phyloP scores from a whole-genome alignment of 2,888 invertebrate genomes.

The Hirtodrosophila duncani region DNA sequence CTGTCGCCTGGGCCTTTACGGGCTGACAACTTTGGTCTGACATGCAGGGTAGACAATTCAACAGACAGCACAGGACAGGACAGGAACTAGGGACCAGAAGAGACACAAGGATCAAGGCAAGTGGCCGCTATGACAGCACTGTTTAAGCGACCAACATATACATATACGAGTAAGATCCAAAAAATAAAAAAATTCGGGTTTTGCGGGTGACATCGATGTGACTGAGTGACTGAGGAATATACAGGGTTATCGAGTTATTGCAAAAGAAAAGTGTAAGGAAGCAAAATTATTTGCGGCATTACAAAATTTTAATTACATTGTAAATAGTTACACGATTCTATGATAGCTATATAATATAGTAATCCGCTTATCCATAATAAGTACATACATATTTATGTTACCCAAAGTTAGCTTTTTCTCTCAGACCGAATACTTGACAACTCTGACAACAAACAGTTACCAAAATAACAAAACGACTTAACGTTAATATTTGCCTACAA shows the following conservation, averaged over 20 bases:
- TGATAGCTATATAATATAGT: too few species aligned
- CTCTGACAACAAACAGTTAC: conserved; percentile 14
- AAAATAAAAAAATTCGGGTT: conserved; percentile 12
- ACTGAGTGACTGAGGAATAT: conserved; percentile 9
- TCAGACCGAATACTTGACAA: conserved; percentile 19
- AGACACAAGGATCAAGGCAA: conserved; percentile 43
- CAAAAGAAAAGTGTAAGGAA: background rate
- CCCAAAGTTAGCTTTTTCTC: too few species aligned
- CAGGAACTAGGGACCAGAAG: too few species aligned
- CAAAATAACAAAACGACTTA: conserved; percentile 29
- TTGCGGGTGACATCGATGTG: conserved; percentile 47
- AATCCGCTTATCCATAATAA: too few species aligned
- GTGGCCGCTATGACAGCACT: conserved; percentile 59
- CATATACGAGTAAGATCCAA: conserved; percentile 3
- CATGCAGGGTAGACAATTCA: conserved; percentile 33
- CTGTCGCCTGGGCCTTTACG: conserved; percentile 26
- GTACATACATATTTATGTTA: too few species aligned
- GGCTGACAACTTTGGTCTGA: conserved; percentile 28
- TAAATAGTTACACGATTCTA: background rate
- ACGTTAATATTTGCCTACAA: conserved; percentile 41
- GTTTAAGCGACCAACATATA: conserved; percentile 34
- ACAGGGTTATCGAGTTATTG: conserved; percentile 35
- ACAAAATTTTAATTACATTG: background rate
- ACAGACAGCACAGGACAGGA: too few species aligned
- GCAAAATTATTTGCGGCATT: too few species aligned